These are phyloP conservation scores for Metallyticus violacea DNA, from an alignment of 2,888 invertebrate genomes.

Conservation along the genomic window DNA sequence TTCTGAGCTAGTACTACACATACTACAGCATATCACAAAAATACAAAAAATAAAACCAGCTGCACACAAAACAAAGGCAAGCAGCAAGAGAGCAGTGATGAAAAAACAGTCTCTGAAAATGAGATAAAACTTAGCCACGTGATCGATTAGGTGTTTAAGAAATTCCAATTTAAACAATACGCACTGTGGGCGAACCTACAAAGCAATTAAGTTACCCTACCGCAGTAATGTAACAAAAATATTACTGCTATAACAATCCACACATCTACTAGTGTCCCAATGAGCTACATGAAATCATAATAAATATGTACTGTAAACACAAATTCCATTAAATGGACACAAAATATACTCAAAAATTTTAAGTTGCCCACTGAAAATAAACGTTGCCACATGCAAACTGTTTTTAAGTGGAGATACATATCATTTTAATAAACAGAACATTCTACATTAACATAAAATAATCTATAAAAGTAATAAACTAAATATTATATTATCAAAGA, in stretches of 20 bases:
- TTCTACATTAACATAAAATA: neutral
- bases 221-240: neutral
- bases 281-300: neutral
- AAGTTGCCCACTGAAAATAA: neutral
- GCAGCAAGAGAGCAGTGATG: slow-evolving; percentile 32
- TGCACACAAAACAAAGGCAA: slow-evolving; percentile 5
- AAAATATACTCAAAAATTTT: neutral
- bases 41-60: neutral
- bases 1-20: neutral
- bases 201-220: neutral
- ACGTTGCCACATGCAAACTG: slow-evolving; percentile 4
- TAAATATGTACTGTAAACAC: neutral
- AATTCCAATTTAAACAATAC: neutral
- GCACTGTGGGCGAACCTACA: neutral
- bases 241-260: slow-evolving; percentile 4
- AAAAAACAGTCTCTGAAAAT: slow-evolving; percentile 6
- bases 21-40: neutral
- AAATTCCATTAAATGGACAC: neutral
- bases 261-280: neutral
- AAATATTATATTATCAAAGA: neutral
- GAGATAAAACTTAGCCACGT: neutral
- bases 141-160: neutral
- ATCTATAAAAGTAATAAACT: neutral
- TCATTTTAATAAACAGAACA: neutral
- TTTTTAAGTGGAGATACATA: neutral